Evolutionary conservation across 2,888 invertebrate species (phyloP), one percentile per base, ranked within the genome.

Genomic region (Polyploca ridens): DNA sequence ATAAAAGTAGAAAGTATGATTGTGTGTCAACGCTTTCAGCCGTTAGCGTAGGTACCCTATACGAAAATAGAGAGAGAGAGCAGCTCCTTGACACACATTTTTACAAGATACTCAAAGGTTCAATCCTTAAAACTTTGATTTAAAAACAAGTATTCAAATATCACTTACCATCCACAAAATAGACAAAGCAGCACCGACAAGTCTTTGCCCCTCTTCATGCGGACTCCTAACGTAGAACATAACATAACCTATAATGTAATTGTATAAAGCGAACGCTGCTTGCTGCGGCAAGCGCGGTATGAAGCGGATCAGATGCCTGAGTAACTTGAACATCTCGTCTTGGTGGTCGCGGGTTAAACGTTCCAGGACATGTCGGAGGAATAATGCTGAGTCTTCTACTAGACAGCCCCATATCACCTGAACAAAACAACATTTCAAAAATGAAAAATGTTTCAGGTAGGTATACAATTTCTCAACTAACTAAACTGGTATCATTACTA

Each of bases 181-280:
- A 0, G 99, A 98, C 3, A 99, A 94, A 0, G 99, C 99, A 19
- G 98, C 97, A 8, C 99, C 98, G 69, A 99, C 98, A 60, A 99
- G 96, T 84, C 98, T 97, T 81, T 99, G 99, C 0, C 99, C 98
- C 61, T 98, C 98, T 83, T 99, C 99, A 81, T 99, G 98, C 0
- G 99, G 99, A 13, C 98, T 97, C 64, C 99, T 95, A 3, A 99
- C 99, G 83, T 99, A 99, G 92, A 99, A 99, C 99, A 99, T 99
- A 4, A 99, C 98, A 84, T 99, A 99, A 1, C 99, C 99, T 76
- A 99, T 99, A 78, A 99, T 97, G 81, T 99, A 99, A 94, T 99
- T 99, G 89, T 99, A 99, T 0, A 99, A 90, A 0, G 99, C 98
- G 90, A 99, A 99, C 0, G 99, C 99, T 0, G 99, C 99, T 89